A percentile compares a stretch with the other conserved stretches of the same genome.
phyloP scores from a whole-genome alignment of 2,888 invertebrate genomes.

The Muschampia plurimacula region DNA sequence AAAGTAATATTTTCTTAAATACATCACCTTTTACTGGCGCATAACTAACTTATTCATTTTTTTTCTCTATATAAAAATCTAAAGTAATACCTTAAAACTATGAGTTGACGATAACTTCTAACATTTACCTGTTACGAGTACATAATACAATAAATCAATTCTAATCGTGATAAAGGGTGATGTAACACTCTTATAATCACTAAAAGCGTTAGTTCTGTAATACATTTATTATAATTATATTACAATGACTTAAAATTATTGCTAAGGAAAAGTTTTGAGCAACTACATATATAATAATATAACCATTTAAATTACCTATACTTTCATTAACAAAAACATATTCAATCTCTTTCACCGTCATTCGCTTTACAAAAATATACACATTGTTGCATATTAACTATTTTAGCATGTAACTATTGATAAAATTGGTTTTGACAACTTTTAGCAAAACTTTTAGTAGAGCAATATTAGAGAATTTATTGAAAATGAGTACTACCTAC shows the following conservation, averaged over 20 bases:
- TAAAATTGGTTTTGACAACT: neutral
- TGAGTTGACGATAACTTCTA: neutral
- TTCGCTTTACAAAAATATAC: neutral
- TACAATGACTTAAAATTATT: slow-evolving; percentile 1
- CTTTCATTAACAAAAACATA: neutral
- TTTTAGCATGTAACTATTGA: neutral
- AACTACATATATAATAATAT: neutral
- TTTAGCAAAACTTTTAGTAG: neutral
- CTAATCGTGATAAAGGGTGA: neutral
- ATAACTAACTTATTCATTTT: neutral
- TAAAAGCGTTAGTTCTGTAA: slow-evolving; percentile 11
- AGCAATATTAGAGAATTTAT: too few relatives aligned
- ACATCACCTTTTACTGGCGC: too few relatives aligned
- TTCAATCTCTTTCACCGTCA: neutral
- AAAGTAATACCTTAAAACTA: neutral
- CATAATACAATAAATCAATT: slow-evolving; percentile 14
- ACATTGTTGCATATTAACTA: neutral
- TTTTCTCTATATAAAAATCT: neutral
- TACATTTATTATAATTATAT: slow-evolving; percentile 3
- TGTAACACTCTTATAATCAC: neutral
- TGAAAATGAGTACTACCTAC: too few relatives aligned
- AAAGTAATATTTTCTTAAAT: too few relatives aligned
- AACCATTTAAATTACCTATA: neutral
- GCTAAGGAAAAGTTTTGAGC: slow-evolving; percentile 17
- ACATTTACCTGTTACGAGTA: neutral